Evolutionary conservation across 2,888 invertebrate species (phyloP).

Genomic region (Piscicola geometra): DNA sequence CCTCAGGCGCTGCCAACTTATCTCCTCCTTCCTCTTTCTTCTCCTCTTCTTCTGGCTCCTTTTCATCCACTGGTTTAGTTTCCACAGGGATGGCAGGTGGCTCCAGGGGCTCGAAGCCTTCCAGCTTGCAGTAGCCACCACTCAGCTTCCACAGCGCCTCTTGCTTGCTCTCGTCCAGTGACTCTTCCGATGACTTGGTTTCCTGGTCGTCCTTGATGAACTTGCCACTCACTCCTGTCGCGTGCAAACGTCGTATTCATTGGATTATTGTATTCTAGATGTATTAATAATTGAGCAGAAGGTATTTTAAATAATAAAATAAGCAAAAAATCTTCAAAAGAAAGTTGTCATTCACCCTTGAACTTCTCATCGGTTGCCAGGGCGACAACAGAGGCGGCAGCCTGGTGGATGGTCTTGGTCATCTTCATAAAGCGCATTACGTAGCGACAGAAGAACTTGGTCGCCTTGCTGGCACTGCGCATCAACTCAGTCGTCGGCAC

Average conservation of each 20-base stretch:
- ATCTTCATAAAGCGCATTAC: slow-evolving; percentile 45
- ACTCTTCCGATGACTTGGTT: slow-evolving; percentile 47
- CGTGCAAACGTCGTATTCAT: slow-evolving; percentile 19
- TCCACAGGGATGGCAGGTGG: slow-evolving; percentile 46
- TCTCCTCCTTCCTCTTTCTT: slow-evolving; percentile 37
- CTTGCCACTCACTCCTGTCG: slow-evolving; percentile 48
- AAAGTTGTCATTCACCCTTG: slow-evolving; percentile 47
- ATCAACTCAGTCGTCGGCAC: slow-evolving; percentile 48
- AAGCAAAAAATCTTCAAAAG: not conserved
- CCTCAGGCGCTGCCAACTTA: slow-evolving; percentile 27
- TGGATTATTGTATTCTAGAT: not conserved
- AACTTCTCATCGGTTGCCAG: slow-evolving; percentile 46
- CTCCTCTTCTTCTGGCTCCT: slow-evolving; percentile 37
- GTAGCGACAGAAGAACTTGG: slow-evolving; percentile 45
- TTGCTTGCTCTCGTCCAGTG: slow-evolving; percentile 47
- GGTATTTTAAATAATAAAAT: not conserved
- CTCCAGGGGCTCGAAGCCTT: slow-evolving; percentile 48
- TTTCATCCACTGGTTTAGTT: slow-evolving; percentile 34
- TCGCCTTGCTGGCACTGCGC: slow-evolving; percentile 43
- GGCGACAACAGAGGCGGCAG: slow-evolving; percentile 45
- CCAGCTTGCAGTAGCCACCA: slow-evolving; percentile 47
- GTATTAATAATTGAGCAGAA: not conserved
- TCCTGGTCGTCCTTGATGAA: slow-evolving; percentile 46
- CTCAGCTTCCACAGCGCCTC: slow-evolving; percentile 49
- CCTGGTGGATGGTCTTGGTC: slow-evolving; percentile 46